phyloP scores from a whole-genome alignment of 2,113 vertebrate species.

The Ranitomeya imitator region DNA sequence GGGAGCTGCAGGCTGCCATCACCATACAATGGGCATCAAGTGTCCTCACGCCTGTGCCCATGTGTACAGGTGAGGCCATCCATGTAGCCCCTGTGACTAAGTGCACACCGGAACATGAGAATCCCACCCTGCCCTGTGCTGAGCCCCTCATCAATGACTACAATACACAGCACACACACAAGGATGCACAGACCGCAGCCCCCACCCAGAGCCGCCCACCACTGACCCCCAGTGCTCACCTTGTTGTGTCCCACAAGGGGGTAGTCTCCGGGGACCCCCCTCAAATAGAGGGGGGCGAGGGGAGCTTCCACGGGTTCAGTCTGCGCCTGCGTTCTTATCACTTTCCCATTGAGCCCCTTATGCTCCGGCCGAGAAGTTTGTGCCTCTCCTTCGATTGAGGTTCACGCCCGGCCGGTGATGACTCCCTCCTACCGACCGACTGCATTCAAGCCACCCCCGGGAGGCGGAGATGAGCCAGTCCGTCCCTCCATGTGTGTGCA shows the following conservation, averaged over 20 bases:
- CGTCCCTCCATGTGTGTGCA: not conserved
- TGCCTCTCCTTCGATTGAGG: constrained; percentile 32
- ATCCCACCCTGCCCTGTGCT: too few species aligned
- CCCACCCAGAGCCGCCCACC: not conserved
- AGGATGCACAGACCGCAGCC: not conserved
- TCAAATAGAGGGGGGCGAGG: constrained; percentile 45
- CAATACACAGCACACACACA: not conserved
- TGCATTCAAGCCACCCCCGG: not conserved
- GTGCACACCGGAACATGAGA: too few species aligned
- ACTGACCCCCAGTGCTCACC: constrained; percentile 12
- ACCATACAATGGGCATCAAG: too few species aligned
- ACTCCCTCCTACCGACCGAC: constrained; percentile 12
- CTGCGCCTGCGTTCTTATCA: not conserved
- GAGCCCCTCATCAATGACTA: not conserved
- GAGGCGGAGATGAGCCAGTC: not conserved
- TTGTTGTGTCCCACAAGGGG: constrained; percentile 20
- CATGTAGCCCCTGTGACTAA: too few species aligned
- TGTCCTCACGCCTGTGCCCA: too few species aligned
- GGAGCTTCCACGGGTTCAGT: not conserved
- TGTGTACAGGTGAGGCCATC: too few species aligned
- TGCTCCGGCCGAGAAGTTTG: constrained; percentile 49
- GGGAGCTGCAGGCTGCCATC: too few species aligned
- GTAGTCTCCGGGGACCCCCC: constrained; percentile 40
- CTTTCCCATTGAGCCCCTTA: not conserved
- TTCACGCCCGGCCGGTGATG: constrained; percentile 47